Evolutionary conservation across 2,113 vertebrate genomes (phyloP).

Genomic region (Melanostigma gelatinosum): DNA sequence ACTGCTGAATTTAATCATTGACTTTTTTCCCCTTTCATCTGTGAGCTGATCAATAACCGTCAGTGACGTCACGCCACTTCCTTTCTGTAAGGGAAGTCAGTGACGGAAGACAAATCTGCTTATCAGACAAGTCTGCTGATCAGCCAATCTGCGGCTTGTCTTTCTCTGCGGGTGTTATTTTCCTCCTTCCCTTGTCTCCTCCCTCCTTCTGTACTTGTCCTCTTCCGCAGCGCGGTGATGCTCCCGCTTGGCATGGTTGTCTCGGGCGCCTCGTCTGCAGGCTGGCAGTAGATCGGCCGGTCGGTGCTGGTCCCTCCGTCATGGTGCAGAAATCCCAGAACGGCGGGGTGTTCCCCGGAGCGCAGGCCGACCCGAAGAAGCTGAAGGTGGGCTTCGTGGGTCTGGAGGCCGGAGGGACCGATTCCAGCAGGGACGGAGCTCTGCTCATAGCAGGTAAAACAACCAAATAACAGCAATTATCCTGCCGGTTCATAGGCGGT

Average conservation of each 20-base stretch:
- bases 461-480: too few relatives aligned
- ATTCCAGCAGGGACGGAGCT: slow-evolving; percentile 92
- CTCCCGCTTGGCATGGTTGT: slow-evolving; percentile 73
- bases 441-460: slow-evolving; percentile 86
- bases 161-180: slow-evolving; percentile 1
- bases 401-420: slow-evolving; percentile 89
- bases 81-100: slow-evolving; percentile 42
- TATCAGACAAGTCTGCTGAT: slow-evolving; percentile 40
- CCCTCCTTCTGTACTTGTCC: background rate
- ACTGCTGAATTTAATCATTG: background rate
- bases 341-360: slow-evolving; percentile 92
- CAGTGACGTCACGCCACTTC: slow-evolving; percentile 55
- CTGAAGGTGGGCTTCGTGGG: slow-evolving; percentile 98
- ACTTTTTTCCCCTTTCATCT: background rate
- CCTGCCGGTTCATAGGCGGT: background rate
- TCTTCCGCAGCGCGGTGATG: slow-evolving; percentile 39
- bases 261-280: slow-evolving; percentile 1
- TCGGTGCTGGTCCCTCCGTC: slow-evolving; percentile 30
- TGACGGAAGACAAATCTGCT: background rate
- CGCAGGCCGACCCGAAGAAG: slow-evolving; percentile 91
- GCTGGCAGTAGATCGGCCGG: slow-evolving; percentile 1
- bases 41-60: slow-evolving; percentile 5
- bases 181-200: background rate
- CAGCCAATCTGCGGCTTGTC: slow-evolving; percentile 14
- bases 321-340: slow-evolving; percentile 98